Percentiles rank a stretch among this genome's conserved stretches.
phyloP scores from a whole-genome alignment of 1,140 invertebrate genomes.

The Ganaspis sp. region DNA sequence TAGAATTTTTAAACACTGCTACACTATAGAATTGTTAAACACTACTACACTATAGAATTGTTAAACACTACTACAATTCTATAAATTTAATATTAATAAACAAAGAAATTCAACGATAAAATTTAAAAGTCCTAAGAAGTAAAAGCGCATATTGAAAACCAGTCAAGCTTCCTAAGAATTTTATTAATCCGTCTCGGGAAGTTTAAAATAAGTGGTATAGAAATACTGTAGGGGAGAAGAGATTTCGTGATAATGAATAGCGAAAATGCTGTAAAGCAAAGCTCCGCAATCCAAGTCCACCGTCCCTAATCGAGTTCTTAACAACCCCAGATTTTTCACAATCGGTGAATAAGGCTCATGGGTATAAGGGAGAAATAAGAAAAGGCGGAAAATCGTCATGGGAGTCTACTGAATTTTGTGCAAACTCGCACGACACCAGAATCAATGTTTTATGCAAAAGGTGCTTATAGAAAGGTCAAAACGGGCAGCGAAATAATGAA shows the following conservation, averaged over 20 bases:
- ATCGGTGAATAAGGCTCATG: background rate
- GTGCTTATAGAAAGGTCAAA: background rate
- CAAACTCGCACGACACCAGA: slow-evolving; percentile 4
- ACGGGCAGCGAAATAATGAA: slow-evolving; percentile 2
- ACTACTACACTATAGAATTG: too few relatives aligned
- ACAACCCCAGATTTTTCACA: slow-evolving; percentile 13
- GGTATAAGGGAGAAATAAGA: background rate
- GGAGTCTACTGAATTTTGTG: slow-evolving; percentile 4
- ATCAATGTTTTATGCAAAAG: slow-evolving; percentile 17
- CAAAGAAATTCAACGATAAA: too few relatives aligned
- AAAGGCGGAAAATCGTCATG: background rate
- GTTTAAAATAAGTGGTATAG: background rate
- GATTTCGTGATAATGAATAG: slow-evolving; percentile 10
- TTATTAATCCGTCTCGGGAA: background rate
- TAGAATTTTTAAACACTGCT: too few relatives aligned
- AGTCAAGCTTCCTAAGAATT: background rate
- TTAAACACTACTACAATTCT: too few relatives aligned
- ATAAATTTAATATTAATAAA: too few relatives aligned
- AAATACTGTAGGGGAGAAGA: background rate
- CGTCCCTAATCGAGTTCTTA: background rate
- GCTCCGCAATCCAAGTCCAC: background rate
- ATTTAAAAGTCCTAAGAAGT: too few relatives aligned
- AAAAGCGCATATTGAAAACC: background rate
- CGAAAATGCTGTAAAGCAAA: background rate
- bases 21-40: too few relatives aligned